phyloP scores from a whole-genome alignment of 2,113 vertebrate species.

The Pelusios castaneus region DNA sequence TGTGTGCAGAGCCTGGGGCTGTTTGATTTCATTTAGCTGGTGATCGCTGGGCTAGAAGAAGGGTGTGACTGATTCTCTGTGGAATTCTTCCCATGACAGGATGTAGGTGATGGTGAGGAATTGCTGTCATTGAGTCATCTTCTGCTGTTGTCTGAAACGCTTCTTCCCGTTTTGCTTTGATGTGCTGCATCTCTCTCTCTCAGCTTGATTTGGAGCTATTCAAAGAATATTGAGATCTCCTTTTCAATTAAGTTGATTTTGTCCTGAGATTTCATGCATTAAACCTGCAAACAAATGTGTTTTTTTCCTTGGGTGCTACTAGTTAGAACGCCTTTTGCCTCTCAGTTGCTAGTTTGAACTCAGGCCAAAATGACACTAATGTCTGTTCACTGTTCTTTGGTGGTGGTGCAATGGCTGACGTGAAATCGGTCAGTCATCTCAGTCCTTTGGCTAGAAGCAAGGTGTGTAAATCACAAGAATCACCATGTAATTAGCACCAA shows the following conservation, averaged over 20 bases:
- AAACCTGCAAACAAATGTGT: not conserved
- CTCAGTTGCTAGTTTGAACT: not conserved
- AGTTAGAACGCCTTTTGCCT: not conserved
- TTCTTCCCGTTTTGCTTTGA: not conserved
- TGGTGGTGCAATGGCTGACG: not conserved
- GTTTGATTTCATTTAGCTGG: not conserved
- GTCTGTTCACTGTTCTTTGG: not conserved
- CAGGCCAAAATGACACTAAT: slow-evolving; percentile 23
- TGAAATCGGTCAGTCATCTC: not conserved
- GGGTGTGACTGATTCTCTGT: not conserved
- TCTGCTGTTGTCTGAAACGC: not conserved
- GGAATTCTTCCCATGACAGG: accelerated
- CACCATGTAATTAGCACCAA: not conserved
- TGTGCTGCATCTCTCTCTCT: not conserved
- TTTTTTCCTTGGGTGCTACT: accelerated
- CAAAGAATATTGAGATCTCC: slow-evolving; percentile 21
- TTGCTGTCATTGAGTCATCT: not conserved
- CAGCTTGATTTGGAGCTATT: slow-evolving; percentile 3
- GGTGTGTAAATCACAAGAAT: not conserved
- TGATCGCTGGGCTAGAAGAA: not conserved
- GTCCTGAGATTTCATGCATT: not conserved
- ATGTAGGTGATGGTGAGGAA: not conserved
- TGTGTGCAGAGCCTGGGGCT: not conserved
- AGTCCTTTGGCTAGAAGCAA: not conserved
- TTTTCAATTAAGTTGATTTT: slow-evolving; percentile 8